Conservation (phyloP, 2,113 vertebrate species). For the Accipiter virgatus region DNA sequence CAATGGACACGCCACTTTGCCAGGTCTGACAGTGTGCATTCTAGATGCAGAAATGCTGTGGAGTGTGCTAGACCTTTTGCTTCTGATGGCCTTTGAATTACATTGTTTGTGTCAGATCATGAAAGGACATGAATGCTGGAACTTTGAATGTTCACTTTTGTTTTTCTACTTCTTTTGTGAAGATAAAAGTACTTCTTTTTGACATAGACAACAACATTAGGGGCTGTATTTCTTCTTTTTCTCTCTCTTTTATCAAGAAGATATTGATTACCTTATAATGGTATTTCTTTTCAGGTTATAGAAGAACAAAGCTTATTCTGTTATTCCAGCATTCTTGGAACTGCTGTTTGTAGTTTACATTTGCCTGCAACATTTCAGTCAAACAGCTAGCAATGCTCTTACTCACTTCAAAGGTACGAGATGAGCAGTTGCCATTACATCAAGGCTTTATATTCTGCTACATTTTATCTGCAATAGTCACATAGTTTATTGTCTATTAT, state of each 20-base stretch:
- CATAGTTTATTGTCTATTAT: neutral
- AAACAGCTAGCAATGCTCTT: neutral
- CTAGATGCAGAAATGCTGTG: neutral
- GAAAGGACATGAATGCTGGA: neutral
- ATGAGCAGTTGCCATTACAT: neutral
- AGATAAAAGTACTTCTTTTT: neutral
- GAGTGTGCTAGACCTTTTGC: neutral
- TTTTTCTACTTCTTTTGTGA: neutral
- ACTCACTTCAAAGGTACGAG: neutral
- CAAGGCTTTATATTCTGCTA: neutral
- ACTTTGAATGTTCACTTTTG: neutral
- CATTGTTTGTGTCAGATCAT: neutral
- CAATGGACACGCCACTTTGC: neutral
- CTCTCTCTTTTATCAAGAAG: neutral
- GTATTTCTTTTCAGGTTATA: neutral
- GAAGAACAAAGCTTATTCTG: slow-evolving; percentile 28
- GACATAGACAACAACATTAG: neutral
- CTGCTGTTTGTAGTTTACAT: neutral
- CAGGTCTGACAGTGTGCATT: neutral
- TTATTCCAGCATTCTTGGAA: neutral
- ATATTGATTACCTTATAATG: neutral
- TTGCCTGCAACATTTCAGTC: neutral
- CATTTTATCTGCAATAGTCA: neutral
- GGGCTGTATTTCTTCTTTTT: neutral
- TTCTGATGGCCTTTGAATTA: neutral